A percentile compares a stretch with the other conserved stretches of the same genome.
These are phyloP conservation scores for Sycophaga agraensis DNA, from an alignment of 1,140 invertebrate genomes.

Conservation along the genomic window DNA sequence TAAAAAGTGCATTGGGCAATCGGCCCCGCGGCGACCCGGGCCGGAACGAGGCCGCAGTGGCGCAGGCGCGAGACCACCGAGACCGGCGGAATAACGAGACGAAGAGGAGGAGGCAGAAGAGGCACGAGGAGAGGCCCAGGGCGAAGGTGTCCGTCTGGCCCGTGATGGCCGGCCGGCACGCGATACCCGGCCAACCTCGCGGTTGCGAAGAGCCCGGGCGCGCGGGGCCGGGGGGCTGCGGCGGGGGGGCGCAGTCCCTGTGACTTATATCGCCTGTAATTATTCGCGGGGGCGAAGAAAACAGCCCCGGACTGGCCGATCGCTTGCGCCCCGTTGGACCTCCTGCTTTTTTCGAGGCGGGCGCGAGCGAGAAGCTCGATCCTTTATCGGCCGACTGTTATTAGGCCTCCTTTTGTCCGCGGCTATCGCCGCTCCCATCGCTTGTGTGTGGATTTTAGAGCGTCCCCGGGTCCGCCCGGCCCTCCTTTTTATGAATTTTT, in stretches of 20 bases:
- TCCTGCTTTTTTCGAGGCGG: not conserved
- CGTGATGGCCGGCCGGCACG: no score
- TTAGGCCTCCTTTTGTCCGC: conserved; percentile 6
- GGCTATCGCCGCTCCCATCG: conserved; percentile 13
- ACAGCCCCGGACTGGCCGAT: not conserved
- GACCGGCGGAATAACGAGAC: no score
- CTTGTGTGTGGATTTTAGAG: conserved; percentile 14
- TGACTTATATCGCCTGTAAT: conserved; percentile 30
- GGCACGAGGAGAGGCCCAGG: not conserved
- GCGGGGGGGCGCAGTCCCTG: not conserved
- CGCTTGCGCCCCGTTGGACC: not conserved
- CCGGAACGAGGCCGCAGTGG: no score
- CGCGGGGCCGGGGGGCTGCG: no score
- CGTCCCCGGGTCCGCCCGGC: no score
- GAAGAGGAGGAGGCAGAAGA: not conserved
- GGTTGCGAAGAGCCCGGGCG: no score
- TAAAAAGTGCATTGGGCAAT: conserved; percentile 6
- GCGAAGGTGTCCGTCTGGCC: no score
- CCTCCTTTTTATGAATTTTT: conserved; percentile 20
- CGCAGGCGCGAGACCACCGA: no score
- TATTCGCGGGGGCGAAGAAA: conserved; percentile 20
- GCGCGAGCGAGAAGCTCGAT: not conserved
- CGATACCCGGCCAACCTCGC: no score
- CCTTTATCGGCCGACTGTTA: conserved; percentile 19
- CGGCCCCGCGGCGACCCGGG: not conserved